A percentile compares a stretch with the other conserved stretches of the same genome.
Evolutionary conservation across 2,888 invertebrate species (phyloP).

Genomic region (Tholera decimalis): DNA sequence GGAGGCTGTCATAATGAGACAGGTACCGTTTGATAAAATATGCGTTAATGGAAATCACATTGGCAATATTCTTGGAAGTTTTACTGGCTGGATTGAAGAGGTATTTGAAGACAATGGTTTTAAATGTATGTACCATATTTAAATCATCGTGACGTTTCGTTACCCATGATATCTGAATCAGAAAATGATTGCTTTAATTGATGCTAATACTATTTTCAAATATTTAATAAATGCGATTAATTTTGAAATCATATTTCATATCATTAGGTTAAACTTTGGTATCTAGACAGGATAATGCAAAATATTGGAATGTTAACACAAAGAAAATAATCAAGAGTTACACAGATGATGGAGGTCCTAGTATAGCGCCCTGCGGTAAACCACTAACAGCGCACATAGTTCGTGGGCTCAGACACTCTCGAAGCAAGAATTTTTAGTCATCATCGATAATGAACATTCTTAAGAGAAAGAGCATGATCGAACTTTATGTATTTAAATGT

Average conservation of each 20-base stretch:
- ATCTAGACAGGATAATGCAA: slow-evolving; percentile 40
- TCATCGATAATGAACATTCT: slow-evolving; percentile 5
- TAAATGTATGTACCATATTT: not conserved
- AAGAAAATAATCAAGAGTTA: slow-evolving; percentile 70
- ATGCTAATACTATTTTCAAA: not conserved
- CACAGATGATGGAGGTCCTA: slow-evolving; percentile 64
- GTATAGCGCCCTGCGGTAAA: slow-evolving; percentile 76
- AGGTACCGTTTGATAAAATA: slow-evolving; percentile 38
- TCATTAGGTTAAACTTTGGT: not conserved
- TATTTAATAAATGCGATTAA: not conserved
- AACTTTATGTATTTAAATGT: not conserved
- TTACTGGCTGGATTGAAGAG: not conserved
- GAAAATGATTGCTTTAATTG: not conserved
- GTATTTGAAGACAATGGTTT: not conserved
- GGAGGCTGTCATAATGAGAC: slow-evolving; percentile 36
- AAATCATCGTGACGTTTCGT: not conserved
- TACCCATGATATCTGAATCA: not conserved
- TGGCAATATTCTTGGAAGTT: slow-evolving; percentile 19
- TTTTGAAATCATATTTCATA: slow-evolving; percentile 1
- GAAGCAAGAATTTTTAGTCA: slow-evolving; percentile 34
- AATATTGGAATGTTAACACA: slow-evolving; percentile 68
- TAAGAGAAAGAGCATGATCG: slow-evolving; percentile 1
- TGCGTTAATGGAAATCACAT: slow-evolving; percentile 24
- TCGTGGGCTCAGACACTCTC: slow-evolving; percentile 78
- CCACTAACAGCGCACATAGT: slow-evolving; percentile 76